phyloP scores from a whole-genome alignment of 92 coral and sea anemone species.

The Epizoanthus ramosus region DNA sequence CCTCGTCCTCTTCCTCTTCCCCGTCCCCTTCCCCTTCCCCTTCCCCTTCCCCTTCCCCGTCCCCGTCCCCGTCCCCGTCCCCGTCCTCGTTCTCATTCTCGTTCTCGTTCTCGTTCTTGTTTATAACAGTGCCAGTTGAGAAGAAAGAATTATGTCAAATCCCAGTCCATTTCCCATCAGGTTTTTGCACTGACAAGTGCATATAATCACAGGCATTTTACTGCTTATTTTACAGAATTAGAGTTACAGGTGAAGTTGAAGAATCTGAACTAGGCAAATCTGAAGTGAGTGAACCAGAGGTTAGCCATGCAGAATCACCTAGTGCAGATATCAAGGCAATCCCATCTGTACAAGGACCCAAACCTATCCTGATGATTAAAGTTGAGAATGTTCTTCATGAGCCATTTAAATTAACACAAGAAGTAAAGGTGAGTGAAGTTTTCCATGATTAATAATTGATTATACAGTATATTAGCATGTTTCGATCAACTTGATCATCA shows the following conservation, averaged over 20 bases:
- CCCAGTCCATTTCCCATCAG: background rate
- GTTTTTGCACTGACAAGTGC: background rate
- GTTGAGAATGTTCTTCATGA: slow-evolving; percentile 95
- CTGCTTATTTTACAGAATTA: slow-evolving; percentile 42
- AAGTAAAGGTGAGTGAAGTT: slow-evolving; percentile 74
- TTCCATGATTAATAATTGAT: background rate
- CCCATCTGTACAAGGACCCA: slow-evolving; percentile 35
- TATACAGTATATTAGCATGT: no score
- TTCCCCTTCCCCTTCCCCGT: no score
- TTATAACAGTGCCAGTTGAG: no score
- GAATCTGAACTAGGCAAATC: slow-evolving; percentile 37
- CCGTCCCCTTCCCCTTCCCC: no score
- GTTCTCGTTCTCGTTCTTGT: no score
- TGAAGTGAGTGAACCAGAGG: background rate
- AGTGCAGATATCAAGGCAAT: background rate
- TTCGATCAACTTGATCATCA: no score
- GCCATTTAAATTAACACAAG: slow-evolving; percentile 88
- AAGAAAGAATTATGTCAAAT: no score
- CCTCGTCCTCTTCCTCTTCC: no score
- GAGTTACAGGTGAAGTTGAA: slow-evolving; percentile 55
- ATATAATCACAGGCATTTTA: background rate
- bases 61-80: no score
- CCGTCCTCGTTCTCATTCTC: no score
- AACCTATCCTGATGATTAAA: slow-evolving; percentile 88
- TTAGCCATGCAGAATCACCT: slow-evolving; percentile 39